These are phyloP conservation scores for Jaculus jaculus DNA, from an alignment of 2,113 vertebrate species.

Conservation along the genomic window DNA sequence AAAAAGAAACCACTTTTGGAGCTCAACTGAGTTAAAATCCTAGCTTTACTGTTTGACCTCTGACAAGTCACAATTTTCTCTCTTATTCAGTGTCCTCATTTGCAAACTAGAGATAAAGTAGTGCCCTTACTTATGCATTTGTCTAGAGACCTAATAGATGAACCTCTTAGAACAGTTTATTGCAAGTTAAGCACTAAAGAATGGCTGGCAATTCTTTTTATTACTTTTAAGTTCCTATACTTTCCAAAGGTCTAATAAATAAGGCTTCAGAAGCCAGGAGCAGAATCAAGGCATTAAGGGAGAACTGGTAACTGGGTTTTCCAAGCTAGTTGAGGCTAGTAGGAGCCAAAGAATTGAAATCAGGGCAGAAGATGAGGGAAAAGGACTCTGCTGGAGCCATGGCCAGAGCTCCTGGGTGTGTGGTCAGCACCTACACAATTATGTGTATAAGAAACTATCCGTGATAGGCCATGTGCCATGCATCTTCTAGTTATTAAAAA, in stretches of 20 bases:
- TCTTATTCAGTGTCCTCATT: constrained; percentile 16
- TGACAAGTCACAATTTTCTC: neutral
- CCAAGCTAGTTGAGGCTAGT: neutral
- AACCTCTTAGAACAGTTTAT: neutral
- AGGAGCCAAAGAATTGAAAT: neutral
- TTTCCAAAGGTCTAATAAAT: constrained; percentile 21
- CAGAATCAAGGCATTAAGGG: neutral
- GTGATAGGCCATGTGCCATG: neutral
- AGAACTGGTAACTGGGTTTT: neutral
- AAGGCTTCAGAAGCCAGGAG: neutral
- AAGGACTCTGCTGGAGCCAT: neutral
- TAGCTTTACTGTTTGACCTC: neutral
- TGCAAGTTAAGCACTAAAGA: neutral
- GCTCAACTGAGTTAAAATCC: neutral
- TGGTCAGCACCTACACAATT: neutral
- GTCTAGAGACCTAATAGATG: neutral
- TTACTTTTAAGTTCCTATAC: neutral
- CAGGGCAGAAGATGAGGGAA: neutral
- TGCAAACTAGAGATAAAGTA: neutral
- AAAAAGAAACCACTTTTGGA: neutral
- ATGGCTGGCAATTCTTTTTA: neutral
- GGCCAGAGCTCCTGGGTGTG: neutral
- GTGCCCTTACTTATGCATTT: neutral
- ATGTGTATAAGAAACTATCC: neutral
- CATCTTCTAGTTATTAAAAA: neutral